Conservation (phyloP, 2,113 vertebrate genomes). For the Nanorana parkeri region DNA sequence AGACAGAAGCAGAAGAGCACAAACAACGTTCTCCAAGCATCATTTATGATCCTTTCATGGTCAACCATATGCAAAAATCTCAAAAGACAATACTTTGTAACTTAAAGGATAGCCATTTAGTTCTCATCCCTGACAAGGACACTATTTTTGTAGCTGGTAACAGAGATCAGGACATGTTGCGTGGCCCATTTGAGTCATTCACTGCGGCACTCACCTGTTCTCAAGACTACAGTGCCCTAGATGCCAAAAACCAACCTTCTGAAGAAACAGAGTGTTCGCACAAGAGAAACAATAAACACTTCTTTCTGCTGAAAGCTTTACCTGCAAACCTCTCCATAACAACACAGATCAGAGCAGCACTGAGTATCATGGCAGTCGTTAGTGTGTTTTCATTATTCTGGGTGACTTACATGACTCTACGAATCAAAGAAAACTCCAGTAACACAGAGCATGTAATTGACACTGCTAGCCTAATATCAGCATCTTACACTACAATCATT, state of each 20-base stretch:
- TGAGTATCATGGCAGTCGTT: slow-evolving; percentile 26
- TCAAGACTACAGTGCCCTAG: not conserved
- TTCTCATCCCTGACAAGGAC: not conserved
- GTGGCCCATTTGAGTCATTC: not conserved
- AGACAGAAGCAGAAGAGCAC: not conserved
- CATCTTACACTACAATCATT: slow-evolving; percentile 32
- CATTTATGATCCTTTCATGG: slow-evolving; percentile 10
- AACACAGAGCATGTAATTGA: not conserved
- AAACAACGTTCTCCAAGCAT: not conserved
- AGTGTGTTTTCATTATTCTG: slow-evolving; percentile 41
- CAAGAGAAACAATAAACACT: not conserved
- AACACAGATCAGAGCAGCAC: slow-evolving; percentile 16
- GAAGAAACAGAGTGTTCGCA: not conserved
- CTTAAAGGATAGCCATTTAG: not conserved
- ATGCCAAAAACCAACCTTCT: not conserved
- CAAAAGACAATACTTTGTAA: not conserved
- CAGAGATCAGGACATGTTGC: not conserved
- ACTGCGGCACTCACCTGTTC: not conserved
- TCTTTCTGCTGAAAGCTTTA: not conserved
- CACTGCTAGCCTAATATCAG: slow-evolving; percentile 25
- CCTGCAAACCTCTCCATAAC: not conserved
- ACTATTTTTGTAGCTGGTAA: not conserved
- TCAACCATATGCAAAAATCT: not conserved
- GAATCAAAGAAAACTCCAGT: not conserved
- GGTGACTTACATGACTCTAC: slow-evolving; percentile 28